Evolutionary conservation across 1,140 invertebrate genomes (phyloP).

Genomic region (Thrips palmi): DNA sequence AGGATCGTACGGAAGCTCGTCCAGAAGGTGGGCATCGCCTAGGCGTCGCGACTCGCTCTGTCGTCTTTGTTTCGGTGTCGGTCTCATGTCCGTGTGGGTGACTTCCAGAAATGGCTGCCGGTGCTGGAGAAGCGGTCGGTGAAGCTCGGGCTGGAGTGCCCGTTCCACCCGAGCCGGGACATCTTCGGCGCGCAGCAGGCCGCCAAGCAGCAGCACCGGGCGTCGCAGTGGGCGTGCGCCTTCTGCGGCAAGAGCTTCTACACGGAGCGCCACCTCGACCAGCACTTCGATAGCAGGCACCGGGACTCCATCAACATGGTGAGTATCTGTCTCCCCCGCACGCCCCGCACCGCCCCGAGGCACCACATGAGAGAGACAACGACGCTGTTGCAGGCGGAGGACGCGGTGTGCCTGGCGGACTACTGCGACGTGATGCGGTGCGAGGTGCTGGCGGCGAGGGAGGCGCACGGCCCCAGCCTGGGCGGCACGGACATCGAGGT

Average conservation of each 20-base stretch:
- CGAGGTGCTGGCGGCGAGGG: constrained; percentile 61
- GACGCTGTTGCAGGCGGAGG: constrained; percentile 53
- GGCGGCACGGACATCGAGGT: constrained; percentile 47
- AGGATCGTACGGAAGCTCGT: constrained; percentile 74
- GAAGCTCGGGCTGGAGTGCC: constrained; percentile 70
- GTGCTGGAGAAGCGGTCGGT: constrained; percentile 69
- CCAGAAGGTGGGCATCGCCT: constrained; percentile 37
- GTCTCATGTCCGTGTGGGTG: constrained; percentile 1
- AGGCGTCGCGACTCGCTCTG: not conserved
- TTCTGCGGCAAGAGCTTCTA: constrained; percentile 85
- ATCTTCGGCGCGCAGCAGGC: constrained; percentile 69
- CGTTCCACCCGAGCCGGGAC: constrained; percentile 70
- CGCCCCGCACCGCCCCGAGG: too few species aligned
- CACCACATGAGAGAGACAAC: too few species aligned
- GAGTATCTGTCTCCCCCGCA: constrained; percentile 17
- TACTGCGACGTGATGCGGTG: constrained; percentile 92
- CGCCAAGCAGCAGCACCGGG: constrained; percentile 58
- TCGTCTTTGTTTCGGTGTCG: not conserved
- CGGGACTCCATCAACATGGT: constrained; percentile 70
- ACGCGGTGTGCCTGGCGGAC: constrained; percentile 77
- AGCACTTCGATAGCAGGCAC: constrained; percentile 81
- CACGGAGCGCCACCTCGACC: constrained; percentile 70
- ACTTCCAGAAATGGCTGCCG: constrained; percentile 62
- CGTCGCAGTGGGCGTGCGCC: constrained; percentile 77
- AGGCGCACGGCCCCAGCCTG: constrained; percentile 28